These are phyloP conservation scores for Hypanus sabinus DNA, from an alignment of 2,113 vertebrate species.

Conservation along the genomic window DNA sequence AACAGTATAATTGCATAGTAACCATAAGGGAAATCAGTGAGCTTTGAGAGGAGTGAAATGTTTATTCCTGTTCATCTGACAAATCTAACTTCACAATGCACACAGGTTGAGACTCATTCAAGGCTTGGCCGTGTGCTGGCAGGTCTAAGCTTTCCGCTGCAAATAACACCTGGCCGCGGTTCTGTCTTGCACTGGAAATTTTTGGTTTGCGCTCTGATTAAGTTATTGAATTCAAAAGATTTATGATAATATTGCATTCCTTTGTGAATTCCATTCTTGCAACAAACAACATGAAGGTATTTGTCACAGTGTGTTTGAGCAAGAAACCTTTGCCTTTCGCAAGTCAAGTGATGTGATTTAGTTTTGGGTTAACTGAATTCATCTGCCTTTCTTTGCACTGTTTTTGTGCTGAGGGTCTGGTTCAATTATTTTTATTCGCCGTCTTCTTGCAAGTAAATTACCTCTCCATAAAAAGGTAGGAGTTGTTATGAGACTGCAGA, in stretches of 20 bases:
- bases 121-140: background rate
- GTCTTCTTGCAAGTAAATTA: background rate
- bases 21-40: background rate
- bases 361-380: background rate
- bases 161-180: background rate
- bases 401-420: background rate
- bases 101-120: background rate
- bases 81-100: background rate
- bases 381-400: background rate
- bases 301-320: background rate
- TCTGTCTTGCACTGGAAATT: background rate
- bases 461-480: too few relatives aligned
- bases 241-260: background rate
- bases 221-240: background rate
- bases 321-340: background rate
- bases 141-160: constrained; percentile 2
- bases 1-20: background rate
- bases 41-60: background rate
- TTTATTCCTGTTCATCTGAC: background rate
- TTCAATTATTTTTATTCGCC: background rate
- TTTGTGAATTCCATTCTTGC: background rate
- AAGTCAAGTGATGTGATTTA: background rate
- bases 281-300: background rate
- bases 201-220: background rate
- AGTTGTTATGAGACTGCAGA: too few relatives aligned